Conservation (phyloP, 2,888 invertebrate genomes). For the Eutolmus rufibarbis region DNA sequence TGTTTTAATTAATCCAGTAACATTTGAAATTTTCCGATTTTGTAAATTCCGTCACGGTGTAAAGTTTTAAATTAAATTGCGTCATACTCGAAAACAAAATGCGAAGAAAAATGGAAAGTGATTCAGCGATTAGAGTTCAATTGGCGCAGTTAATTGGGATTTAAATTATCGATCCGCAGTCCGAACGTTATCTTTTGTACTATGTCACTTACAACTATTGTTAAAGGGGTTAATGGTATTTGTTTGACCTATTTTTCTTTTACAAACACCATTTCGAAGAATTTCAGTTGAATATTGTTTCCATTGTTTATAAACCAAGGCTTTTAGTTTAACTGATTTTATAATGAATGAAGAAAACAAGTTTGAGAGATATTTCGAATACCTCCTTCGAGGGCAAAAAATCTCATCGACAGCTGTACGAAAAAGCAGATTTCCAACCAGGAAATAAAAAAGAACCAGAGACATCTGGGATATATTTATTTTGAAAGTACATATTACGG, state of each 20-base stretch:
- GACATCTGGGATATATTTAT: neutral
- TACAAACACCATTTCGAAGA: neutral
- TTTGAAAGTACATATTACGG: neutral
- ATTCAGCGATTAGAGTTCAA: neutral
- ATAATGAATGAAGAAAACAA: neutral
- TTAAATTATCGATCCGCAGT: neutral
- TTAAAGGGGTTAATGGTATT: neutral
- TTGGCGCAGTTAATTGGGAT: neutral
- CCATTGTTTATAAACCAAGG: neutral
- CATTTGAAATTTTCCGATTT: neutral
- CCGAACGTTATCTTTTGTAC: neutral
- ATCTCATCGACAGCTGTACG: neutral
- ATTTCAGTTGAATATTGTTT: neutral
- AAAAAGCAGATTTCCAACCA: neutral
- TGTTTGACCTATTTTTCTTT: neutral
- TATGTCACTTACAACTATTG: neutral
- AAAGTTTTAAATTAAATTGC: neutral
- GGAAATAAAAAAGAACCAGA: neutral
- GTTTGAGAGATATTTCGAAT: neutral
- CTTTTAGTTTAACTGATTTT: neutral
- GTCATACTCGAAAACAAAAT: neutral
- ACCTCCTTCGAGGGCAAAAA: neutral
- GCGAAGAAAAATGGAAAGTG: neutral
- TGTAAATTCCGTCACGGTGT: neutral
- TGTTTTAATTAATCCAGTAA: neutral